Percentiles rank a stretch among this genome's conserved stretches.
Conservation (phyloP, 1,140 invertebrate species). For the Heliconius eleuchia region DNA sequence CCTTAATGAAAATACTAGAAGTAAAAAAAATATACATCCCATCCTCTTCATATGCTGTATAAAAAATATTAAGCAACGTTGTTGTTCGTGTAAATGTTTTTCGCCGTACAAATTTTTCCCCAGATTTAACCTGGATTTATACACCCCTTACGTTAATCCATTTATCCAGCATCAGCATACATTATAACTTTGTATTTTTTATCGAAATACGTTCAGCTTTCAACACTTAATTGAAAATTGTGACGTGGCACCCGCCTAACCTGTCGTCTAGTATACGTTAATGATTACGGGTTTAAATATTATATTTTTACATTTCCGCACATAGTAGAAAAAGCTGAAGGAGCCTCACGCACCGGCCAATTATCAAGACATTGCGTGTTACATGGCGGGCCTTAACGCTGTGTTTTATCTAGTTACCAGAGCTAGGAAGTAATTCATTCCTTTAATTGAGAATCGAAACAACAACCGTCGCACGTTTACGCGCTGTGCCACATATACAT, state of each 20-base stretch:
- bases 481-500: not conserved
- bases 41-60: not conserved
- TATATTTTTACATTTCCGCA: no score
- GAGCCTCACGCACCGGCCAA: no score
- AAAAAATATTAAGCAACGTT: not conserved
- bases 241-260: not conserved
- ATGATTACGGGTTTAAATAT: no score
- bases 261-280: not conserved
- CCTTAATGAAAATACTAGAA: conserved; percentile 4
- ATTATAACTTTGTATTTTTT: conserved; percentile 14
- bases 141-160: conserved; percentile 8
- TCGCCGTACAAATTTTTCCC: conserved; percentile 1
- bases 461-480: no score
- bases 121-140: conserved; percentile 14
- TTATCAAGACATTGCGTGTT: no score
- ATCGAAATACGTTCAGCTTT: conserved; percentile 12
- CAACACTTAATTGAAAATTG: conserved; percentile 2
- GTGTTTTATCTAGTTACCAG: no score
- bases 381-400: no score
- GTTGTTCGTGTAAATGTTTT: conserved; percentile 8
- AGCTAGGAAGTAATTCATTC: not conserved
- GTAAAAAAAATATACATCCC: conserved; percentile 15
- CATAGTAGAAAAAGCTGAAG: no score
- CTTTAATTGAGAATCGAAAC: no score
- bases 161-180: conserved; percentile 8